These are phyloP conservation scores for Henricia sp. DNA, from an alignment of 53 echinoderm and acorn worm species.

Conservation along the genomic window DNA sequence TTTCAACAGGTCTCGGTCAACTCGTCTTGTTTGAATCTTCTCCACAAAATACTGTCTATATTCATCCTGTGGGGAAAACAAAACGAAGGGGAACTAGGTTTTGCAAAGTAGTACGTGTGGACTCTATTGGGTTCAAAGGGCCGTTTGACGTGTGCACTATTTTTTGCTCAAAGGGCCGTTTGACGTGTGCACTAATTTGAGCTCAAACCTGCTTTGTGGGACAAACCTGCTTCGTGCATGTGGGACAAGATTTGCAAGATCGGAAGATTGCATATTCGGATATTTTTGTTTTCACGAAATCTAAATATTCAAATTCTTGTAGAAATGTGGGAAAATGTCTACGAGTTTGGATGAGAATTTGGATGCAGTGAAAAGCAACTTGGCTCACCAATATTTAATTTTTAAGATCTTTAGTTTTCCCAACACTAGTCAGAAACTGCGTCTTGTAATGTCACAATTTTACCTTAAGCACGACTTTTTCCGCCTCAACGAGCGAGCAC, in stretches of 20 bases:
- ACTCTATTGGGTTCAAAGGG: too few relatives aligned
- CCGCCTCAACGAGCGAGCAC: conserved; percentile 69
- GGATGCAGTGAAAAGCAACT: not conserved
- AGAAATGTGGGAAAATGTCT: too few relatives aligned
- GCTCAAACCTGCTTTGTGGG: too few relatives aligned
- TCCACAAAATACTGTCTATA: conserved; percentile 71
- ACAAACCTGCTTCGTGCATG: too few relatives aligned
- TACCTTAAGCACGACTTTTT: conserved; percentile 80
- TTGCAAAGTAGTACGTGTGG: too few relatives aligned
- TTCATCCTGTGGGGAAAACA: conserved; percentile 66
- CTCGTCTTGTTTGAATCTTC: conserved; percentile 48
- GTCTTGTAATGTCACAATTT: not conserved
- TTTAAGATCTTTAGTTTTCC: not conserved
- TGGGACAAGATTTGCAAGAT: too few relatives aligned
- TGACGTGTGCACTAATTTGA: too few relatives aligned
- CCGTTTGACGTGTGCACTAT: too few relatives aligned
- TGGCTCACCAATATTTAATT: not conserved
- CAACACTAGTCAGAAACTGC: not conserved
- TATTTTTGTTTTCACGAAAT: too few relatives aligned
- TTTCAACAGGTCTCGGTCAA: conserved; percentile 24
- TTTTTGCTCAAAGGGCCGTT: too few relatives aligned
- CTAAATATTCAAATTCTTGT: too few relatives aligned
- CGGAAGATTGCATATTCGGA: too few relatives aligned
- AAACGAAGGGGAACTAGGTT: not conserved
- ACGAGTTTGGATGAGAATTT: not conserved